These are phyloP conservation scores for Pseudomyrmex dendroicus DNA, from an alignment of 1,140 invertebrate genomes.

Conservation along the genomic window DNA sequence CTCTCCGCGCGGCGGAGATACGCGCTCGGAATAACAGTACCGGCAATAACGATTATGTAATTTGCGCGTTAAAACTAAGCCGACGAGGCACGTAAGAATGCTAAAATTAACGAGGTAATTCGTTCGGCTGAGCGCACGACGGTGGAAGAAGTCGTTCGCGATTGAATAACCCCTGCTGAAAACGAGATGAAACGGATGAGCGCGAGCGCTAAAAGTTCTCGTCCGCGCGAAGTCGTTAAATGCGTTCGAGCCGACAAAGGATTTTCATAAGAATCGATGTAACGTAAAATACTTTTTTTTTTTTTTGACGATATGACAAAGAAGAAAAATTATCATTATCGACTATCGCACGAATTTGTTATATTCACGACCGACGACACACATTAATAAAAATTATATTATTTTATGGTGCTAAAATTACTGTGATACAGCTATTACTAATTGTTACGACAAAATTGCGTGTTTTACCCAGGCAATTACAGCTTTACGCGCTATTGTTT, in stretches of 20 bases:
- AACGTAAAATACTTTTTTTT: not conserved
- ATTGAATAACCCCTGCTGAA: conserved; percentile 25
- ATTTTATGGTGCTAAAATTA: no score
- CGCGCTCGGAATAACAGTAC: not conserved
- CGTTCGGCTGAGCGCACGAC: not conserved
- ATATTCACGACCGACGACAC: no score
- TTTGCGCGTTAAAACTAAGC: conserved; percentile 52
- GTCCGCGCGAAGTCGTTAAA: not conserved
- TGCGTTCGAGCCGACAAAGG: not conserved
- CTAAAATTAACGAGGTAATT: conserved; percentile 41
- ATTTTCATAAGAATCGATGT: no score
- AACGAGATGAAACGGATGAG: not conserved
- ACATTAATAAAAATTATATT: no score
- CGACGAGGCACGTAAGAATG: conserved; percentile 7
- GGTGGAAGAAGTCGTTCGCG: conserved; percentile 9
- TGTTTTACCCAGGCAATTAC: no score
- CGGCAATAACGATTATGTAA: conserved; percentile 46
- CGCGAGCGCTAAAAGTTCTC: not conserved
- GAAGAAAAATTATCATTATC: no score
- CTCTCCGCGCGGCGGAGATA: not conserved
- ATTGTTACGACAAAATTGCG: no score
- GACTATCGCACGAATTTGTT: no score
- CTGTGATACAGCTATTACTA: no score
- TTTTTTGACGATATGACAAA: not conserved
- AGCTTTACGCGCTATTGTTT: no score